These are phyloP conservation scores for Catagonus wagneri DNA, from an alignment of 2,113 vertebrate genomes.

Conservation along the genomic window DNA sequence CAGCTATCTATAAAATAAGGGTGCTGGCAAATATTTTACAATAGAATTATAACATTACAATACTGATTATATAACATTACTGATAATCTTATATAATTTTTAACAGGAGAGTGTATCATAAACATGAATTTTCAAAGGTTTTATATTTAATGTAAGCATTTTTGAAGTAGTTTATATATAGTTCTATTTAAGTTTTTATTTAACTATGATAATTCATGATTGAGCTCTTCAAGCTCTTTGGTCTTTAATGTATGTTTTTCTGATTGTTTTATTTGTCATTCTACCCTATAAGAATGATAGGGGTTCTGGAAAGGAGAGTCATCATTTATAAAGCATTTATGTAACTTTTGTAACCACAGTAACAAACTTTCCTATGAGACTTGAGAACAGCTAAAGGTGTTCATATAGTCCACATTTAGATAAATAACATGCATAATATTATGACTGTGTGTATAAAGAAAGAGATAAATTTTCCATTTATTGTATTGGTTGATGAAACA, in stretches of 20 bases:
- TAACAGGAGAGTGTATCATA: not conserved
- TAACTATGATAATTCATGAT: not conserved
- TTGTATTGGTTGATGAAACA: not conserved
- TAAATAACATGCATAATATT: not conserved
- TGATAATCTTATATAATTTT: not conserved
- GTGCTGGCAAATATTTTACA: not conserved
- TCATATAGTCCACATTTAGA: not conserved
- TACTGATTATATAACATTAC: not conserved
- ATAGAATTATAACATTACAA: not conserved
- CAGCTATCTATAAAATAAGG: not conserved
- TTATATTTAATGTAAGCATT: not conserved
- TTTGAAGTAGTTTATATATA: not conserved
- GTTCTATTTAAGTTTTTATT: not conserved
- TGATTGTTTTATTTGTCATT: not conserved
- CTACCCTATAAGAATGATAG: not conserved
- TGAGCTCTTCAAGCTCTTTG: not conserved
- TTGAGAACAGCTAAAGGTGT: not conserved
- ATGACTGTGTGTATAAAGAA: not conserved
- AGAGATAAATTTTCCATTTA: not conserved
- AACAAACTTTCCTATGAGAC: not conserved
- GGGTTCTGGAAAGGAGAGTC: not conserved
- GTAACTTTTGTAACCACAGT: not conserved
- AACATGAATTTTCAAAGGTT: not conserved
- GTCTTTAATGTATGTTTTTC: not conserved
- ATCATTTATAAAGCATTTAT: not conserved